Base-by-base conservation (phyloP, 2,888 invertebrate species). In the Tenthredo livida region DNA sequence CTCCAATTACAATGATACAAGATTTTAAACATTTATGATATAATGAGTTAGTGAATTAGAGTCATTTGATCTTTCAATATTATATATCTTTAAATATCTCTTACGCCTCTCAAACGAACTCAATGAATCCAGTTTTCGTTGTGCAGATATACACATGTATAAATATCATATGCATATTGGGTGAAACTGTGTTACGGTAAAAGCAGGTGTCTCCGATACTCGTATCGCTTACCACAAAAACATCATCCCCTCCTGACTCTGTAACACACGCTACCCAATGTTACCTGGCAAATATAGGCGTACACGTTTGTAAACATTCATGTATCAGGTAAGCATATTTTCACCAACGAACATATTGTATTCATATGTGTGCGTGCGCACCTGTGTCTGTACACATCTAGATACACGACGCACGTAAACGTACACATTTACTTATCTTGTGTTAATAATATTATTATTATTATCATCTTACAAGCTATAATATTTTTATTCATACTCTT, bases 1-100 rank as follows among this genome's bases (percentile, higher is more conserved):
- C 87, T 86, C 90, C 90, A 91, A 91, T 92, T 92, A 91, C 92
- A 92, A 90, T 91, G 88, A 91, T 92, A 92, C 90, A 91, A 91
- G 90, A 90, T 90, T 88, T 92, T 90, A 90, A 91, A 92, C 92
- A 92, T 92, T 92, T 91, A 91, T 92, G 92, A 90, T 91, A 92
- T 91, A 91, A 91, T 92, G 90, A 90, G 88, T 90, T 89, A 89
- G 87, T 89, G 88, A 86, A 90, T 90, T 90, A 89, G 90, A 91
- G 90, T 90, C 87, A 89, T 89, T 83, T 83, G 83, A 83, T 83
- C 47, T 47, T 83, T 83, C 70, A 47, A 67, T 83, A 83, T 83
- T 83, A 80, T 17, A 80, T 80, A 40, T 50, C 54, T 77, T 54
- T 50, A 17, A 77, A 77, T 54, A 77, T 54, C 47, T 50, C 17